Evolutionary conservation across 2,797 vertebrate genomes (phyloP).

Genomic region (Momotus momota): DNA sequence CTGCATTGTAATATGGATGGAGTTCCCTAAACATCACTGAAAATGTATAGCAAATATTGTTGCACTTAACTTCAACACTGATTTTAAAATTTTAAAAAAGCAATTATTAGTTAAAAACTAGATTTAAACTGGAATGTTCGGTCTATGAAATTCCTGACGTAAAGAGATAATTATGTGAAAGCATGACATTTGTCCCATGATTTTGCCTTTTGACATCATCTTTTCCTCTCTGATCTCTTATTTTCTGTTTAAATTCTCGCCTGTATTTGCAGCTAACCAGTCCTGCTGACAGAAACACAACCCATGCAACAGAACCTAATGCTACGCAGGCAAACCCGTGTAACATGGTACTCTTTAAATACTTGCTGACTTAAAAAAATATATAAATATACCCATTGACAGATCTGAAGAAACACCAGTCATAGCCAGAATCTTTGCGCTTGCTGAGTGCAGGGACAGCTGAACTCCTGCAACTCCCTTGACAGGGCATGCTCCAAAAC

Average conservation of each 20-base stretch:
- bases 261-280: background rate
- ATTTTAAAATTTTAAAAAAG: background rate
- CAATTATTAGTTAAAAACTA: background rate
- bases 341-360: background rate
- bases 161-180: background rate
- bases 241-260: background rate
- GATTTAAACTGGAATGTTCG: background rate
- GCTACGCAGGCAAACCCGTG: accelerated
- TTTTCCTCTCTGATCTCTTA: background rate
- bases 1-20: background rate
- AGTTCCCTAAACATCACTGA: background rate
- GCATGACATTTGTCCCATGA: background rate
- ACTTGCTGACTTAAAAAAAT: background rate
- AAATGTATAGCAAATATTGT: background rate
- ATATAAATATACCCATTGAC: background rate
- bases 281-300: background rate
- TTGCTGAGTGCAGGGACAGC: background rate
- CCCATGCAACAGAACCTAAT: background rate
- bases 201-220: background rate
- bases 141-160: background rate
- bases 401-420: background rate
- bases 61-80: background rate
- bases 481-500: background rate
- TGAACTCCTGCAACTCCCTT: background rate
- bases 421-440: background rate